Percentiles rank a stretch among this genome's conserved stretches.
Evolutionary conservation across 2,888 invertebrate genomes (phyloP).

Genomic region (Lagria hirta): DNA sequence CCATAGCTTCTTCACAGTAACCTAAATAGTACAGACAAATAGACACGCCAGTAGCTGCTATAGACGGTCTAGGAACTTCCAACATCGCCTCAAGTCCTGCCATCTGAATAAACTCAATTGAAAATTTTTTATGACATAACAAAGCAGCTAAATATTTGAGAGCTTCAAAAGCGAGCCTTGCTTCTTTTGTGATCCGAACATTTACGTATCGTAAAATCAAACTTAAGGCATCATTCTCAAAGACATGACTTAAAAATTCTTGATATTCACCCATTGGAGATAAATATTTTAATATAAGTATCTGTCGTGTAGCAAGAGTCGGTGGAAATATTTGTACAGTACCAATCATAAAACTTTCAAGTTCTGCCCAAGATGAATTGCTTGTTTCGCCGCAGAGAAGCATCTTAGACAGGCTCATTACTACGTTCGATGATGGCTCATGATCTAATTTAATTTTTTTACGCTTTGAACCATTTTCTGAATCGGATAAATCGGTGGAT

Average conservation of each 20-base stretch:
- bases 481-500: no score
- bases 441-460: constrained; percentile 39
- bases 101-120: constrained; percentile 89
- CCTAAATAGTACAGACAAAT: constrained; percentile 96
- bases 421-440: constrained; percentile 10
- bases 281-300: constrained; percentile 91
- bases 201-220: constrained; percentile 90
- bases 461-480: constrained; percentile 30
- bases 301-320: constrained; percentile 84
- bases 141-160: constrained; percentile 92
- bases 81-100: constrained; percentile 83
- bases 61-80: constrained; percentile 88
- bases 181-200: constrained; percentile 83
- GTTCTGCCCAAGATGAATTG: constrained; percentile 90
- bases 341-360: constrained; percentile 87
- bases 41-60: constrained; percentile 95
- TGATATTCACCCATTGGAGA: constrained; percentile 98
- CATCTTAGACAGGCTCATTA: constrained; percentile 29
- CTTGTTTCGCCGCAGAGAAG: constrained; percentile 60
- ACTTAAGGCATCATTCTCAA: constrained; percentile 89
- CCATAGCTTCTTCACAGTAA: constrained; percentile 98
- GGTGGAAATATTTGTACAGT: constrained; percentile 89
- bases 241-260: constrained; percentile 91
- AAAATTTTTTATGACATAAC: constrained; percentile 97
- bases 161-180: constrained; percentile 93